phyloP scores from a whole-genome alignment of 2,113 vertebrate species.

The Eublepharis macularius region DNA sequence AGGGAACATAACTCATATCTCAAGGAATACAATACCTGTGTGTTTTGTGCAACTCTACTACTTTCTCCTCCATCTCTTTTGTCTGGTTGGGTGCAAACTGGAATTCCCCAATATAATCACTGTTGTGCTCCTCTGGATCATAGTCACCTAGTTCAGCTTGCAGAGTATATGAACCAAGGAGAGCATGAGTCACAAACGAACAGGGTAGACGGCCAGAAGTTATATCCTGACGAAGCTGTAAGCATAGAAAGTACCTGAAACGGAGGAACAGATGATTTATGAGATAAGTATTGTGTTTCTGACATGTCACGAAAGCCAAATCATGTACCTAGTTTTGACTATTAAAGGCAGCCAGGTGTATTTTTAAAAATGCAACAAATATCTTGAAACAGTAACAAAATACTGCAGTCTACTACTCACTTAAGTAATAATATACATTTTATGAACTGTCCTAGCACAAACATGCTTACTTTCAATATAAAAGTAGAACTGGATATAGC shows the following conservation, averaged over 20 bases:
- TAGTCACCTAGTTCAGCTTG: conserved; percentile 94
- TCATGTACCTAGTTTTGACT: background rate
- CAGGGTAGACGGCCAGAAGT: conserved; percentile 83
- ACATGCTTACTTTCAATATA: background rate
- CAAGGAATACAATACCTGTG: conserved; percentile 81
- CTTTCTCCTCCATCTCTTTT: conserved; percentile 96
- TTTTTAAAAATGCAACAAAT: background rate
- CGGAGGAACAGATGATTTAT: background rate
- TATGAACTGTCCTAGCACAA: background rate
- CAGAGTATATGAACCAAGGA: conserved; percentile 84
- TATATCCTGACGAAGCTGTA: conserved; percentile 88
- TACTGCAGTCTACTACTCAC: background rate
- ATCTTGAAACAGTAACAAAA: background rate
- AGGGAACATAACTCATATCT: background rate
- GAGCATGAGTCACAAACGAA: conserved; percentile 86
- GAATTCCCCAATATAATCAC: conserved; percentile 85
- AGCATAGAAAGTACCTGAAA: conserved; percentile 86
- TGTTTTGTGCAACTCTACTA: conserved; percentile 92
- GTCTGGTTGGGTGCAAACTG: conserved; percentile 90
- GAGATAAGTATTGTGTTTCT: background rate
- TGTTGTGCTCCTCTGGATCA: conserved; percentile 84
- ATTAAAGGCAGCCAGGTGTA: background rate
- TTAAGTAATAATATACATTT: background rate
- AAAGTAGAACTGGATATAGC: background rate
- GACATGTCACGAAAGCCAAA: background rate